phyloP scores from a whole-genome alignment of 2,113 vertebrate genomes.

The Porphyrio hochstetteri region DNA sequence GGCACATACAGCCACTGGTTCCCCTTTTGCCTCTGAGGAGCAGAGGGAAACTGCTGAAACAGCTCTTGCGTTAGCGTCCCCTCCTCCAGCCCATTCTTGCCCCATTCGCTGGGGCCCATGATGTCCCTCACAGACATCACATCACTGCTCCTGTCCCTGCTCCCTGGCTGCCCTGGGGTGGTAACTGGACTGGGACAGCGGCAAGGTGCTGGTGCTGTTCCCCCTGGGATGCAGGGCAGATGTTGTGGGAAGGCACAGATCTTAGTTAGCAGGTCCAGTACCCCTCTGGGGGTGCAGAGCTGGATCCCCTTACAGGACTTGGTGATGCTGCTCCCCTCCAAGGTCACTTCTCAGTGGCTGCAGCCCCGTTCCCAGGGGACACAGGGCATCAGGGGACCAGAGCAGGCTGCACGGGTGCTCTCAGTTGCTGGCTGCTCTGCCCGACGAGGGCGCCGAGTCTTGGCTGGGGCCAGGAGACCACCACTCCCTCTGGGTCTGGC shows the following conservation, averaged over 20 bases:
- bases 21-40: conserved; percentile 4
- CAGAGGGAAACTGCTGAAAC: not conserved
- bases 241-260: rapidly evolving
- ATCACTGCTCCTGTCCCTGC: rapidly evolving
- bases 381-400: rapidly evolving
- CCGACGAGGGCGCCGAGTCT: rapidly evolving
- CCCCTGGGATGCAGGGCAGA: rapidly evolving
- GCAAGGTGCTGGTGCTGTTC: not conserved
- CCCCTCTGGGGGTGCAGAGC: too few relatives aligned
- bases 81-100: not conserved
- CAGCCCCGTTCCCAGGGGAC: not conserved
- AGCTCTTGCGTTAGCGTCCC: not conserved
- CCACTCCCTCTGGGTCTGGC: not conserved
- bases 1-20: not conserved
- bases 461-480: not conserved
- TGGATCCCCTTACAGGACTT: not conserved
- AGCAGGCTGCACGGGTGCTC: rapidly evolving
- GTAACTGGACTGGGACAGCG: not conserved
- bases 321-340: not conserved
- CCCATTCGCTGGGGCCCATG: not conserved
- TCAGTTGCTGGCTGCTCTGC: not conserved
- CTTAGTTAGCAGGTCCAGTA: not conserved
- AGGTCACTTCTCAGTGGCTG: not conserved
- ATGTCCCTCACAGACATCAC: not conserved
- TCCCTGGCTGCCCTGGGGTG: rapidly evolving